A percentile compares a stretch with the other conserved stretches of the same genome.
Evolutionary conservation across 2,113 vertebrate genomes (phyloP).

Genomic region (Notiomystis cincta): DNA sequence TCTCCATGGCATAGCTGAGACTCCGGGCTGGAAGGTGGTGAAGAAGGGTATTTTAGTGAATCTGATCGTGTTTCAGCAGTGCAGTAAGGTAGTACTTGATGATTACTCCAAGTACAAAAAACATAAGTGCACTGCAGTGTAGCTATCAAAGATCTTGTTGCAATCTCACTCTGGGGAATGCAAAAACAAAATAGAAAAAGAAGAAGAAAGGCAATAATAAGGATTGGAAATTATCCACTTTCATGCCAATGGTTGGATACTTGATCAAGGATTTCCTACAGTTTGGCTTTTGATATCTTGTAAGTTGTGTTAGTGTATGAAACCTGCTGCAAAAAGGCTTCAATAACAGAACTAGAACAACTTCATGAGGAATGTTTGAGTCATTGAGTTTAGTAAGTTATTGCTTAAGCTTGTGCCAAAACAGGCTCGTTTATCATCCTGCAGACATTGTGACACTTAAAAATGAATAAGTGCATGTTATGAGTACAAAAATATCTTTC

Average conservation of each 20-base stretch:
- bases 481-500: constrained; percentile 55
- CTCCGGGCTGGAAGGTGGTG: neutral
- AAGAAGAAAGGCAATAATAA: neutral
- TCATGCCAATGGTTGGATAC: neutral
- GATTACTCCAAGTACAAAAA: neutral
- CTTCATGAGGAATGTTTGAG: constrained; percentile 66
- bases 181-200: neutral
- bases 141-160: neutral
- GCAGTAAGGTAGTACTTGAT: neutral
- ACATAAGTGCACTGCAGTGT: neutral
- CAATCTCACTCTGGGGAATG: neutral
- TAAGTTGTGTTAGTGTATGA: neutral
- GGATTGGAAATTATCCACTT: neutral
- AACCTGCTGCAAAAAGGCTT: constrained; percentile 49
- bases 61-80: neutral
- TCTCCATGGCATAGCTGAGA: neutral
- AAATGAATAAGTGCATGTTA: constrained; percentile 47
- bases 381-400: constrained; percentile 68
- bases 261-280: constrained; percentile 18
- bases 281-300: neutral
- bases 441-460: constrained; percentile 60
- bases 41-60: neutral
- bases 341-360: constrained; percentile 50
- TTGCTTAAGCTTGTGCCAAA: constrained; percentile 64
- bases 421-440: constrained; percentile 51